Evolutionary conservation across 2,888 invertebrate genomes (phyloP), one percentile per base, ranked within the genome.

Genomic region (Arge pagana): DNA sequence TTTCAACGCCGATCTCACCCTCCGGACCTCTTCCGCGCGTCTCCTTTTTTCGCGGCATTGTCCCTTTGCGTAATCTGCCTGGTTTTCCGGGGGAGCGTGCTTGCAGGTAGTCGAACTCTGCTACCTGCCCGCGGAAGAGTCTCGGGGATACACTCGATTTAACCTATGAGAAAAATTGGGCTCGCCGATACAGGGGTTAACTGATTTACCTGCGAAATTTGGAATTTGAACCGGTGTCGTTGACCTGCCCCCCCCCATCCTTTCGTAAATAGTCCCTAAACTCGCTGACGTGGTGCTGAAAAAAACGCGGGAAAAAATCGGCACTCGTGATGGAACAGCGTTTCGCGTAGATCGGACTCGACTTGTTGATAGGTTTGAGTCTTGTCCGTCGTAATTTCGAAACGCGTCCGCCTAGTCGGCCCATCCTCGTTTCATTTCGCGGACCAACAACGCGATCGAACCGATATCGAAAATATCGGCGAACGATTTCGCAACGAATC

Each of bases 81-180:
- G n/a, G 50, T 37, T 56, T 50, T 57, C 43, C 48, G 28, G 42
- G 52, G 40, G 41, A 45, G 53, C 49, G 51, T 61, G 63, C 63
- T 61, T 62, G 64, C 64, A 64, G 64, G 64, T 64, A 64, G 59
- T 54, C 41, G 41, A 33, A 45, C 52, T 26, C 42, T 48, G 48
- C 51, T 58, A 57, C 55, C 60, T 59, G 59, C 45, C 15, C 19
- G 42, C 43, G 21, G 43, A 45, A 45, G 43, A 39, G 45, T 59
- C 50, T n/a, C 52, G 54, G 62, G 63, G 61, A 61, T 64, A 74
- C 69, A 74, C 70, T 75, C 76, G 76, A 76, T 75, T 76, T 75
- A 75, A 74, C 71, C 74, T 72, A 72, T 74, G 75, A 75, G 76
- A 76, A 76, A 74, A 72, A 66, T 63, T 59, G 58, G 54, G 53